Evolutionary conservation across 2,888 invertebrate genomes (phyloP).

Genomic region (Troglohyphantes excavatus): DNA sequence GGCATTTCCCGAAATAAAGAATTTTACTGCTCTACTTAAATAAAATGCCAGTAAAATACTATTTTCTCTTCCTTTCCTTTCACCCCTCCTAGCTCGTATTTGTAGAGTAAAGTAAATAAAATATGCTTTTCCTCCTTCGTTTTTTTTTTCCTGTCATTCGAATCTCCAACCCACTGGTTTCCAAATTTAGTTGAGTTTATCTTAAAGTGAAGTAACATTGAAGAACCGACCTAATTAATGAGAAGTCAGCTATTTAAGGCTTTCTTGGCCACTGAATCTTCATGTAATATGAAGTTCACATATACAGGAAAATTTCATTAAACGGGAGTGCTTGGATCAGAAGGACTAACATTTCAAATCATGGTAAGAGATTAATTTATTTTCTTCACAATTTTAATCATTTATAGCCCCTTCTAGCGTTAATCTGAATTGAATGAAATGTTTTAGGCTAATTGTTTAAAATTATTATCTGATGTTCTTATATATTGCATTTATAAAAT

Average conservation of each 20-base stretch:
- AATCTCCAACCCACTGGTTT: conserved; percentile 66
- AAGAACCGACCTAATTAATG: conserved; percentile 65
- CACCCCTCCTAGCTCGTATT: background rate
- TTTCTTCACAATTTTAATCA: background rate
- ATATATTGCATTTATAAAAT: no score
- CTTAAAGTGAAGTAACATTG: conserved; percentile 59
- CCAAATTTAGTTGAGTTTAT: conserved; percentile 77
- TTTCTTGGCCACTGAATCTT: background rate
- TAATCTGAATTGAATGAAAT: no score
- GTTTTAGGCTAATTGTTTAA: no score
- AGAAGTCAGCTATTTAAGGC: conserved; percentile 61
- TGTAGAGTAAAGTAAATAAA: conserved; percentile 26
- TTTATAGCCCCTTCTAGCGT: no score
- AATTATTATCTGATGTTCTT: no score
- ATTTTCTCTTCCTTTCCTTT: background rate
- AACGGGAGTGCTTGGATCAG: background rate
- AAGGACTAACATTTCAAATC: background rate
- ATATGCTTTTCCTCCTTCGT: conserved; percentile 25
- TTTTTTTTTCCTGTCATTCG: conserved; percentile 54
- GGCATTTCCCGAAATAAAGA: background rate
- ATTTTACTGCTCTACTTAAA: background rate
- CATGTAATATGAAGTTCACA: conserved; percentile 15
- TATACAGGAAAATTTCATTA: conserved; percentile 23
- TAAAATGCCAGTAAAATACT: no score
- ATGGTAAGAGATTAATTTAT: conserved; percentile 46